Evolutionary conservation across 2,113 vertebrate genomes (phyloP), one percentile per base, ranked within the genome.

Genomic region (Caranx melampygus): DNA sequence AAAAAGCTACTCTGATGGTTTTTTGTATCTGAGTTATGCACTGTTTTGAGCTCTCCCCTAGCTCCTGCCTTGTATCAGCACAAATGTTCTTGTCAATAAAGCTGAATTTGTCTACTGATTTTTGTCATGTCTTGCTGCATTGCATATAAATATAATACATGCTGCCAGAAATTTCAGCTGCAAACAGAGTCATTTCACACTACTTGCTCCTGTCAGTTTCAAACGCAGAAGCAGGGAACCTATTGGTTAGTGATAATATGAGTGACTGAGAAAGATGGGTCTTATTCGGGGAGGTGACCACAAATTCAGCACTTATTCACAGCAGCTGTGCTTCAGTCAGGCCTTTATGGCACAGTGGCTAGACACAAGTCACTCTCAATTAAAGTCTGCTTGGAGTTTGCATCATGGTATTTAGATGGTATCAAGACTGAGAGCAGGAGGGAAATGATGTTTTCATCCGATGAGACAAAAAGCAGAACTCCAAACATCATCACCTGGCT

Each of bases 41-140:
- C 89, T 83, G 84, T 87, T 92, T 82, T 81, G 85, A 93, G 85
- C 80, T 83, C 88, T 63, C 81, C 77, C 79, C 71, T 44, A 88
- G 90, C 90, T 90, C 87, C 78, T 83, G 89, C 92, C 91, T 94
- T 94, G 89, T 90, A 89, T 87, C 82, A 87, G 66, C 88, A 90
- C 88, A 82, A 85, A 84, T 88, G 86, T 92, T 82, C 89, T 85
- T 90, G 86, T 91, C 84, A 95, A 94, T 95, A 94, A 95, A 95
- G 81, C 81, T 86, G 67, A 87, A 78, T 92, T 91, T 90, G 91
- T 89, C 82, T 91, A 89, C 80, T 79, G 74, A 72, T 40, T 37
- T 75, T 31, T 51, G 40, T 67, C 20, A 20, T 15, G 5, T 18
- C 1, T 59, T 55, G 40, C 37, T 49, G 26, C 3, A 78, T 52